These are phyloP conservation scores for Novumbra hubbsi DNA, from an alignment of 2,797 vertebrate genomes.

Conservation along the genomic window DNA sequence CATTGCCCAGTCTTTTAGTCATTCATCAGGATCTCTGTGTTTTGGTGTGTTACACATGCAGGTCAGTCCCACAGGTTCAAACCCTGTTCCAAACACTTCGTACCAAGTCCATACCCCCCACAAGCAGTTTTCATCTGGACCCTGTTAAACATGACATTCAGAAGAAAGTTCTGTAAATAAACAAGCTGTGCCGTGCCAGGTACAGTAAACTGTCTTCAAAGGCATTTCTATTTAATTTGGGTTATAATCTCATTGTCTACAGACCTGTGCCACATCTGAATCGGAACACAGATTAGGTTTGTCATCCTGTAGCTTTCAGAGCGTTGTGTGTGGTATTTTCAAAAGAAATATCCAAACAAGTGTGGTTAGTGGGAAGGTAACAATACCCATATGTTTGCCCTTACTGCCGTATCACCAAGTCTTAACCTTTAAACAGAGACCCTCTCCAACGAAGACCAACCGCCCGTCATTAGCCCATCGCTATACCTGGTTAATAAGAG, in stretches of 20 bases:
- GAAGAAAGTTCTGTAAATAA: slow-evolving; percentile 23
- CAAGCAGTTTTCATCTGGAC: slow-evolving; percentile 34
- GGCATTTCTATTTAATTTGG: slow-evolving; percentile 4
- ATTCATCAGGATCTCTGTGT: not conserved
- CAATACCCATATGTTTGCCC: not conserved
- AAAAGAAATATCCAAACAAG: not conserved
- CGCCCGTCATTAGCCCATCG: not conserved
- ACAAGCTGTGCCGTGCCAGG: slow-evolving; percentile 14
- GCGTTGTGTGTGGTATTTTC: not conserved
- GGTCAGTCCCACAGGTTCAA: not conserved
- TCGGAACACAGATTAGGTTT: not conserved
- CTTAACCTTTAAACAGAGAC: not conserved
- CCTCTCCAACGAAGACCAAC: not conserved
- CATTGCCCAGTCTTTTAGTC: not conserved
- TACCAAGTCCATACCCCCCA: slow-evolving; percentile 28
- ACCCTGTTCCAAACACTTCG: not conserved
- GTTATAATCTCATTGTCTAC: slow-evolving; percentile 10
- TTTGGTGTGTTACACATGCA: not conserved
- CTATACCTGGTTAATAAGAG: not conserved
- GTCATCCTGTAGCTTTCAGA: not conserved
- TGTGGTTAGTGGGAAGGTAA: not conserved
- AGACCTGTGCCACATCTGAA: not conserved
- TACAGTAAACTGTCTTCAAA: slow-evolving; percentile 14
- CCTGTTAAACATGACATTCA: slow-evolving; percentile 28
- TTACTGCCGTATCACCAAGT: not conserved